phyloP scores from a whole-genome alignment of 2,113 vertebrate species.

The Cettia cetti region DNA sequence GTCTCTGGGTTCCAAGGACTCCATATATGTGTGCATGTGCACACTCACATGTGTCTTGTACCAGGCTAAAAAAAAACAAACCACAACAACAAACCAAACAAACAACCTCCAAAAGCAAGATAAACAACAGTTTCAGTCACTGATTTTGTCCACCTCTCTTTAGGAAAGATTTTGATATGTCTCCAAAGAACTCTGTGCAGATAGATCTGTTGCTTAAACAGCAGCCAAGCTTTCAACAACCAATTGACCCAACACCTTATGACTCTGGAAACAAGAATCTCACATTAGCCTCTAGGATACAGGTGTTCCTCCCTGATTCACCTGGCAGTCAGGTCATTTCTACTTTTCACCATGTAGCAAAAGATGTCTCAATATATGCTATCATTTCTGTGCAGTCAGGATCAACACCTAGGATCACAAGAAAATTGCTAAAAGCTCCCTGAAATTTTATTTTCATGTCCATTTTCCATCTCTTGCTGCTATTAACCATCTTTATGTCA shows the following conservation, averaged over 20 bases:
- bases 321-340: not conserved
- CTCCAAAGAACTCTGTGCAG: not conserved
- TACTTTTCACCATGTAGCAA: not conserved
- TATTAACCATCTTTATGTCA: not conserved
- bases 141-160: not conserved
- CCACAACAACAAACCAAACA: not conserved
- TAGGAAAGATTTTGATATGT: not conserved
- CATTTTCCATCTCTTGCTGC: not conserved
- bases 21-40: accelerated
- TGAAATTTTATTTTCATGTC: not conserved
- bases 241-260: not conserved
- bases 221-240: not conserved
- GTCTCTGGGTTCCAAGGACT: not conserved
- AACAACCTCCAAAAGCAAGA: not conserved
- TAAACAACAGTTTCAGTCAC: not conserved
- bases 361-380: not conserved
- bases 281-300: not conserved
- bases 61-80: not conserved
- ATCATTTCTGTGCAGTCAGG: not conserved
- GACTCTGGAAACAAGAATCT: not conserved
- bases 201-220: not conserved
- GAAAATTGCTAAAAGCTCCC: not conserved
- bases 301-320: not conserved
- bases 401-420: not conserved
- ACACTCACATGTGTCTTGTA: not conserved